Conservation (phyloP, 2,113 vertebrate species). For the Origma solitaria region DNA sequence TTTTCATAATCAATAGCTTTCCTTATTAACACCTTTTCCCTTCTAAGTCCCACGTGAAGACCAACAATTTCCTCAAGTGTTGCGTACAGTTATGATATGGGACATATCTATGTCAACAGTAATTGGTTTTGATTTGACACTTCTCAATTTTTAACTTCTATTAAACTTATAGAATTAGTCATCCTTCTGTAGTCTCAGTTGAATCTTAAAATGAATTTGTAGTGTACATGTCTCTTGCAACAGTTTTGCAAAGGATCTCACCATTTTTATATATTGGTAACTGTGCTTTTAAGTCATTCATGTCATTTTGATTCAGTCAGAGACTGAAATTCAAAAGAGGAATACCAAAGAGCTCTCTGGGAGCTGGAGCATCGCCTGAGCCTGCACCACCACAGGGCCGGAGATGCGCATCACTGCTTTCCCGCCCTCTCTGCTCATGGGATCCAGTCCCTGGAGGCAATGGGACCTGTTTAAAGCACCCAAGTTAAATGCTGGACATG, state of each 20-base stretch:
- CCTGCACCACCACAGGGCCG: neutral
- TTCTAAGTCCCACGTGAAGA: neutral
- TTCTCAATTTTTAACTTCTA: neutral
- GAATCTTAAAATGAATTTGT: neutral
- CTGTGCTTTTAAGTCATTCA: neutral
- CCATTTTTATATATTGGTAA: neutral
- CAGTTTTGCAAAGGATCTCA: neutral
- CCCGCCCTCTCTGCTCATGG: neutral
- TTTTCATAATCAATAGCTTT: neutral
- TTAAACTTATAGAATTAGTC: neutral
- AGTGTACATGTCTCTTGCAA: neutral
- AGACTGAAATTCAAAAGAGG: neutral
- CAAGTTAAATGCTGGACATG: neutral
- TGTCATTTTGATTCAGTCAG: neutral
- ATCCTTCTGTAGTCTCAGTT: neutral
- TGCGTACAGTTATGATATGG: neutral
- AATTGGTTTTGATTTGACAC: neutral
- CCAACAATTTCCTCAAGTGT: neutral
- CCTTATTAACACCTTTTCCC: neutral
- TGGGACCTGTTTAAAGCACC: neutral
- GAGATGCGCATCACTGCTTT: neutral
- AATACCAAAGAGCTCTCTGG: neutral
- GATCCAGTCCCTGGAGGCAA: neutral
- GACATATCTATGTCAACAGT: neutral
- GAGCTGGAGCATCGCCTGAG: accelerated